A percentile compares a stretch with the other conserved stretches of the same genome.
phyloP scores from a whole-genome alignment of 2,113 vertebrate genomes.

The Dolichotis patagonum region DNA sequence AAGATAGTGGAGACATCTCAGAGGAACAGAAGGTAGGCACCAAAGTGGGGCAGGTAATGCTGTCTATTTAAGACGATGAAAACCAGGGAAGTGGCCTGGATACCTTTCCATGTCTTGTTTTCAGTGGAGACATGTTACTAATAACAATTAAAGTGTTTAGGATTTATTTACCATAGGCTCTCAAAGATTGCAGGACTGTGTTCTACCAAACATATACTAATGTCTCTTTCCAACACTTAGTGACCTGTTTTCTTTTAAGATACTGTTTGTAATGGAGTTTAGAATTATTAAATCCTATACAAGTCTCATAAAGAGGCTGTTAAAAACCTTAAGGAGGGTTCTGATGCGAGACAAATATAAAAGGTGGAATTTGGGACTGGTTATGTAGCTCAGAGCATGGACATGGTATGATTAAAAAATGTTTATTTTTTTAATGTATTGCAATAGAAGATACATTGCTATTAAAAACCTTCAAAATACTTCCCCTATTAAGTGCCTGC shows the following conservation, averaged over 20 bases:
- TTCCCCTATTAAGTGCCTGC: too few relatives aligned
- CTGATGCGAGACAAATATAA: conserved; percentile 39
- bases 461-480: too few relatives aligned
- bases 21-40: neutral
- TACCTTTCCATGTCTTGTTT: neutral
- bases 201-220: neutral
- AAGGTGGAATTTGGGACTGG: neutral
- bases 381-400: neutral
- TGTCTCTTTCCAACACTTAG: neutral
- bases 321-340: neutral
- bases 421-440: too few relatives aligned
- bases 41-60: neutral
- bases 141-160: neutral
- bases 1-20: neutral
- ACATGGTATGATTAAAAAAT: neutral
- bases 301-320: neutral
- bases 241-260: conserved; percentile 21
- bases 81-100: neutral
- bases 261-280: neutral
- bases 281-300: neutral
- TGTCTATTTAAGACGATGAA: neutral
- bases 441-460: too few relatives aligned
- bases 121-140: neutral
- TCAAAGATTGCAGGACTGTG: neutral
- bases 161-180: neutral